Evolutionary conservation across 2,888 invertebrate species (phyloP), one percentile per base, ranked within the genome.

Genomic region (Nebria brevicollis): DNA sequence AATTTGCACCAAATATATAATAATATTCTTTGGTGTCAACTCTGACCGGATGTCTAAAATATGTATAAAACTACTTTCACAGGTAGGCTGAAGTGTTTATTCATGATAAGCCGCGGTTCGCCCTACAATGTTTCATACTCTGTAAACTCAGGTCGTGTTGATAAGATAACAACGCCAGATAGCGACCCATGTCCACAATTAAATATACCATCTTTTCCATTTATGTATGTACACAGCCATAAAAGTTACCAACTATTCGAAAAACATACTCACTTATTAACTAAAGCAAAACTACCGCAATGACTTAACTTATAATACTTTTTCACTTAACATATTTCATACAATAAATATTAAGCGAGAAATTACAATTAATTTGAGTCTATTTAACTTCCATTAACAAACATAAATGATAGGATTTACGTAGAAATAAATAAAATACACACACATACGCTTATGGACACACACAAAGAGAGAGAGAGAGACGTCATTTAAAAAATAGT

Each of bases 171-270:
- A 25, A 70, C 70, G 25, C 25, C n/a, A 54, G 77, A 79, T 79
- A 75, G 79, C 79, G 79, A 75, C 79, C 79, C 75, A 68, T 79
- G 79, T 79, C 79, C 79, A 79, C 79, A 79, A 65, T 74, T 68
- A 77, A 43, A 13, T 25, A 3, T 25, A 70, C 25, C n/a, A 15
- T 8, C 13, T 54, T 54, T 54, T 54, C 8, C 13, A 54, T 54
- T 7, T 54, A 54, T 54, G 1, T 25, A n/a, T 34, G 34, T 70
- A 70, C 70, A 70, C 26, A 68, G 11, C 7, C 68, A 68, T 26
- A 68, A 68, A 68, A 15, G 68, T 7, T 26, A 15, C 20, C 2
- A 54, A 25, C 4, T 26, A 70, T 70, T 26, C 70, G 11, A 70
- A 70, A 70, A 20, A 11, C 70, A 70, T 15, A 13, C 7, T 54